Evolutionary conservation across 2,113 vertebrate species (phyloP).

Genomic region (Mustela nigripes): DNA sequence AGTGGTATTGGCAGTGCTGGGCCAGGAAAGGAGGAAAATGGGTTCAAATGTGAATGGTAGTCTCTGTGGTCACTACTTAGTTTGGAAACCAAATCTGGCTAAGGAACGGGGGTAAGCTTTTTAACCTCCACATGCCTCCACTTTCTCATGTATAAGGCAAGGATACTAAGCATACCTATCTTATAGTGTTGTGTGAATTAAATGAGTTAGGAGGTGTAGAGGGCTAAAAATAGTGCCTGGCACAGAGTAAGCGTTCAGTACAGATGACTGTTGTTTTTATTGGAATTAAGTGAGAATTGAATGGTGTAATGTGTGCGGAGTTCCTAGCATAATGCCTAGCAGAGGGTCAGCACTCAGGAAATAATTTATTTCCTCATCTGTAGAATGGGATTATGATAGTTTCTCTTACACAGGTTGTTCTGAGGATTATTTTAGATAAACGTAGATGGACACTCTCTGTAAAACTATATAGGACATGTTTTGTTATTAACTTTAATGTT

Average conservation of each 20-base stretch:
- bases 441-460: neutral
- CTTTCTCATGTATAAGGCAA: neutral
- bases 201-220: neutral
- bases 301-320: neutral
- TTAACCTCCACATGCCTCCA: neutral
- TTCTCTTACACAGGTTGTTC: neutral
- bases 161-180: neutral
- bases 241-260: neutral
- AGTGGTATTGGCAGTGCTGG: neutral
- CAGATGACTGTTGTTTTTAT: neutral
- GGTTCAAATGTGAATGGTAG: neutral
- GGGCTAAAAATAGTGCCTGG: neutral
- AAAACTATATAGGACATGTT: neutral
- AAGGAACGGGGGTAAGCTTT: neutral
- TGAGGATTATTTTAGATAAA: neutral
- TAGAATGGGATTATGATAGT: neutral
- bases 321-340: neutral
- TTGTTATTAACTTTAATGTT: conserved; percentile 4
- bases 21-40: neutral
- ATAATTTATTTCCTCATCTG: neutral
- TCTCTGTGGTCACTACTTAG: neutral
- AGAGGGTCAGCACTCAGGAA: neutral
- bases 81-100: neutral
- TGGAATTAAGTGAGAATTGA: neutral
- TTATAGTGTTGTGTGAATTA: neutral